Base-by-base conservation (phyloP, 2,797 vertebrate species). In the Onychomys leucogaster region DNA sequence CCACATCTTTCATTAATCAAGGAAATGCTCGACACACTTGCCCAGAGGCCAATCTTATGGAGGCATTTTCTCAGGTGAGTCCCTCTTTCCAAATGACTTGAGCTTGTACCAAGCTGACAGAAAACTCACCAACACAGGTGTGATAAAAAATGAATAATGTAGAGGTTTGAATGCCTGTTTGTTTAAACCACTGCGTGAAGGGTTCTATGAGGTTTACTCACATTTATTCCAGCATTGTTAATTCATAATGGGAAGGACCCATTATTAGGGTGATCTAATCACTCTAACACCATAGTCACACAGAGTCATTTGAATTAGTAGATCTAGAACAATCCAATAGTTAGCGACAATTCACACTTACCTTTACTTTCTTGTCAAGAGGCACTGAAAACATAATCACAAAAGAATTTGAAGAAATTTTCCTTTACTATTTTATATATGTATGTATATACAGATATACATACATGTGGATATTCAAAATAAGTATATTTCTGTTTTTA, bases 381-480 rank as follows among this genome's bases (percentile, higher is more conserved):
- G 19, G 34, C 67, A 75, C 13, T 94, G 55, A 61, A 71, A 81
- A 76, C 7, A 63, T 37, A 82, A 71, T 69, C 43, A 73, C 25
- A 90, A 90, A 95, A 94, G 49, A 80, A 34, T 52, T 21, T 86
- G 7, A 77, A 69, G 89, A 80, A 59, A 71, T 77, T 91, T 85
- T 59, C 0, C 32, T 32, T 78, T 63, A 69, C 43, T 89, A 73
- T 75, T 83, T 92, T 73, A 90, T 69, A 63, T 4, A 4, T 63
- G 7, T 21, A n/a, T 46, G 16, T 43, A 27, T 43, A 12, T 46
- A 63, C 13, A 4, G 13, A 52, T 16, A 59, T 81, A 80, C 10
- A 73, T 37, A 55, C 8, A 55, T 32, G 59, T n/a, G 83, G 25
- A 84, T 63, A 29, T 63, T 63, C 4, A 71, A 55, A 71, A 55